Evolutionary conservation across 2,888 invertebrate species (phyloP).

Genomic region (Calameuta filiformis): DNA sequence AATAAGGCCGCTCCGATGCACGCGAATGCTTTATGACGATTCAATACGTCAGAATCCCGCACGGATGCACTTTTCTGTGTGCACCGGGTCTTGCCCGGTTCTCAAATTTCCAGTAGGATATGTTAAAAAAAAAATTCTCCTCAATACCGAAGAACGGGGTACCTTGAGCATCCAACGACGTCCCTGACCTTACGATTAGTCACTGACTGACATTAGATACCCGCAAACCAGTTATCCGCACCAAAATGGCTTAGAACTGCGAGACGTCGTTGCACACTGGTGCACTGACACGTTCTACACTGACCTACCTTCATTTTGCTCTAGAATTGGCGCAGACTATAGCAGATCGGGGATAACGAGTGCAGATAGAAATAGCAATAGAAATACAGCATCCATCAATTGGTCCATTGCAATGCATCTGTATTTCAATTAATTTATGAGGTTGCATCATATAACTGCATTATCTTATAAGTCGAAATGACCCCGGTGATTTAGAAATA

Average conservation of each 20-base stretch:
- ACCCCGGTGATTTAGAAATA: not conserved
- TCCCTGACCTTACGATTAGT: not conserved
- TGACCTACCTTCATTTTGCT: not conserved
- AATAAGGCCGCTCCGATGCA: constrained; percentile 62
- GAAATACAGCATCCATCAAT: not conserved
- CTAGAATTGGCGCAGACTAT: not conserved
- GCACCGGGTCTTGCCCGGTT: constrained; percentile 20
- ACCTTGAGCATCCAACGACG: not conserved
- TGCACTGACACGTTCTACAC: not conserved
- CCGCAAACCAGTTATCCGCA: not conserved
- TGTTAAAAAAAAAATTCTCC: not conserved
- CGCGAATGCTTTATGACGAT: constrained; percentile 65
- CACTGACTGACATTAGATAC: not conserved
- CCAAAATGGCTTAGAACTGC: not conserved
- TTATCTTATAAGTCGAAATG: not conserved
- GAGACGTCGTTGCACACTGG: not conserved
- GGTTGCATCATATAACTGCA: not conserved
- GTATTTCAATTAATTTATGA: not conserved
- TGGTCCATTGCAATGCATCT: not conserved
- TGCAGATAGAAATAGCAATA: not conserved
- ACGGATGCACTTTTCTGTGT: constrained; percentile 45
- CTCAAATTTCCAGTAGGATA: not conserved
- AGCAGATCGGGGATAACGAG: not conserved
- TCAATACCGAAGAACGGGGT: not conserved
- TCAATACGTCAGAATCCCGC: constrained; percentile 55